These are phyloP conservation scores for Eriocheir sinensis DNA, from an alignment of 1,140 invertebrate species.

Conservation along the genomic window DNA sequence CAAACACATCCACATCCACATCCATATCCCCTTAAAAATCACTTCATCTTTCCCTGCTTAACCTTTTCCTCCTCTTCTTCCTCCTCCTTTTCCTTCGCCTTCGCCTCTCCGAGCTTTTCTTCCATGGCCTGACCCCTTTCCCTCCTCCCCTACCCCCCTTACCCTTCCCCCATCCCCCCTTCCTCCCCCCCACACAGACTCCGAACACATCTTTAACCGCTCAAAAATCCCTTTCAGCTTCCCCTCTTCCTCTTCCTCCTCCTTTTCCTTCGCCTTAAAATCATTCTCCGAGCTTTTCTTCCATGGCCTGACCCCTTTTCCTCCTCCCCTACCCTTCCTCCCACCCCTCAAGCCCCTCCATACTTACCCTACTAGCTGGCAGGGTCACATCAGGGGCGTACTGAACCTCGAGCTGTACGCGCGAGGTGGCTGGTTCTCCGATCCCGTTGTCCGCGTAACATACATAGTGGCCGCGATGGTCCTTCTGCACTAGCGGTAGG, in stretches of 20 bases:
- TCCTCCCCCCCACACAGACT: too few species aligned
- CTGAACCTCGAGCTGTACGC: conserved; percentile 71
- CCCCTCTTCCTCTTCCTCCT: not conserved
- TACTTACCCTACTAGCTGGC: conserved; percentile 28
- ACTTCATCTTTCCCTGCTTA: too few species aligned
- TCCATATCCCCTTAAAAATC: not conserved
- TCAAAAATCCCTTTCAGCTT: not conserved
- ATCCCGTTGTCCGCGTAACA: conserved; percentile 77
- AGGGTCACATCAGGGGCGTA: conserved; percentile 27
- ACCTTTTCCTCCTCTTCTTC: too few species aligned
- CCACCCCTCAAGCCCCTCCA: not conserved
- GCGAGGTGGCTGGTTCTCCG: conserved; percentile 68
- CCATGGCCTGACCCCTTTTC: not conserved
- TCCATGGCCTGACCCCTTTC: too few species aligned
- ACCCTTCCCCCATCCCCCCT: too few species aligned
- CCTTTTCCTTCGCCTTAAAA: not conserved
- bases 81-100: too few species aligned
- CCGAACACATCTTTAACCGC: not conserved
- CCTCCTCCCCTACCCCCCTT: too few species aligned
- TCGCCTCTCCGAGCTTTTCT: too few species aligned
- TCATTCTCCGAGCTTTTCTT: too few species aligned
- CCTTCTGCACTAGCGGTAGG: conserved; percentile 63
- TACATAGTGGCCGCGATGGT: conserved; percentile 75
- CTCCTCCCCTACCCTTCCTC: not conserved
- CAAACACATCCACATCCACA: not conserved